Base-by-base conservation (phyloP, 2,113 vertebrate genomes). In the Baryphthengus martii region DNA sequence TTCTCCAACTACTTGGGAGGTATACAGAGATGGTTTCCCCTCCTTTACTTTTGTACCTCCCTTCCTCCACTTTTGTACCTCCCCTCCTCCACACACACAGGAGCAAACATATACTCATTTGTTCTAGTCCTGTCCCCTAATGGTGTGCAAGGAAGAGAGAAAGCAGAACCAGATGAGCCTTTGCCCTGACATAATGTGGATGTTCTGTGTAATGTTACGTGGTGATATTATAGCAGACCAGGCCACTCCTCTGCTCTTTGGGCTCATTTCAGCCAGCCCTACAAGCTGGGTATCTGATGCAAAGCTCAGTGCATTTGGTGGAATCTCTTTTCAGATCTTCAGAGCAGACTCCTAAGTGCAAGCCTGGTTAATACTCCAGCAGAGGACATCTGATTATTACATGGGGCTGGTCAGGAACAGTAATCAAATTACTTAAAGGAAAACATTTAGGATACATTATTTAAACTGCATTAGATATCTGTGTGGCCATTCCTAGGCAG, bases 401-500 rank as follows among this genome's bases (percentile, higher is more conserved):
- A 20, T 4, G 13, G 67, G 42, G 13, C 67, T 88, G 79, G 49
- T 73, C 67, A 91, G 75, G 67, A 92, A 29, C 37, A 80, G 28
- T 90, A 90, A 96, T 58, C 33, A 71, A 89, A 71, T 95, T 83
- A 66, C 45, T 28, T 42, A 79, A 83, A 91, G 77, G 59, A 89
- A 95, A 95, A 87, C 62, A 88, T 85, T 96, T 91, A 77, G 67
- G 55, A 70, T 77, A 31, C 58, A 42, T 80, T 88, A 76, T 79
- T 94, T 93, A 85, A 96, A 93, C 67, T 91, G 35, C 50, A 74
- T 85, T 90, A 91, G 59, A 39, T 85, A 70, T 33, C 82, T 70
- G 37, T 77, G 59, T 67, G 24, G 35, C 50, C 78, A 52, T 76
- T 89, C 82, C 37, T 42, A 67, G 59, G 49, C 82, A 94, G 81